Conservation (phyloP, 2,888 invertebrate species). For the Scaptomyza flava region DNA sequence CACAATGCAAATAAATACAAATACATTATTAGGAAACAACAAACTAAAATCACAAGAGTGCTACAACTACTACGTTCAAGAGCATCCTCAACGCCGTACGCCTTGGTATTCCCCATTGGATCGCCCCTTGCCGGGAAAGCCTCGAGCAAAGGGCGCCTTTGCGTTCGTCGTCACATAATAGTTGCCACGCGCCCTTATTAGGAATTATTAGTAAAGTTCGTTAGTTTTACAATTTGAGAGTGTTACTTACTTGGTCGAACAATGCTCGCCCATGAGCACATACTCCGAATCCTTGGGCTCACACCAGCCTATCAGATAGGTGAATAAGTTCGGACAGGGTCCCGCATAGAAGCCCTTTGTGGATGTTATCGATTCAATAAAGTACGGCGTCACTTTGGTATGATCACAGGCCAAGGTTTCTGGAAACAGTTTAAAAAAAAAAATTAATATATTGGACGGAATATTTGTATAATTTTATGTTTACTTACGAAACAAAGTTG, state of each 20-base stretch:
- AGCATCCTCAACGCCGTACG: conserved; percentile 71
- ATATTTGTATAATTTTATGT: not conserved
- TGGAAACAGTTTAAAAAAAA: conserved; percentile 83
- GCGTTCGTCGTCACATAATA: conserved; percentile 95
- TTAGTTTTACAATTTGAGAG: too few relatives aligned
- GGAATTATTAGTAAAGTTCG: conserved; percentile 20
- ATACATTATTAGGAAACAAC: conserved; percentile 65
- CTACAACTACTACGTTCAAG: conserved; percentile 38
- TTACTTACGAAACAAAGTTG: conserved; percentile 91
- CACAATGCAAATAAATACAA: conserved; percentile 65
- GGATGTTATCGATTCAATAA: conserved; percentile 94
- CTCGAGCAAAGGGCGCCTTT: conserved; percentile 93
- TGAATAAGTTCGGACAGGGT: conserved; percentile 92
- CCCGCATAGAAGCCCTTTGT: conserved; percentile 93
- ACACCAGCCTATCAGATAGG: conserved; percentile 94
- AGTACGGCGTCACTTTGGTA: conserved; percentile 95
- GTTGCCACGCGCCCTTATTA: conserved; percentile 90
- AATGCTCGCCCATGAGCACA: conserved; percentile 94
- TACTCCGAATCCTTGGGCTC: conserved; percentile 91
- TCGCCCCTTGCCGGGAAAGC: conserved; percentile 88
- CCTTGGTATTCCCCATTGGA: conserved; percentile 82
- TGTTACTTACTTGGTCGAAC: conserved; percentile 88
- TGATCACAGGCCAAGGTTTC: conserved; percentile 95
- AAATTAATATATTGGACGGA: not conserved
- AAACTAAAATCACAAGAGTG: conserved; percentile 73